A percentile compares a stretch with the other conserved stretches of the same genome.
Evolutionary conservation across 37 sponge, comb jelly and placozoan genomes (phyloP).

Genomic region (Ianthella basta): DNA sequence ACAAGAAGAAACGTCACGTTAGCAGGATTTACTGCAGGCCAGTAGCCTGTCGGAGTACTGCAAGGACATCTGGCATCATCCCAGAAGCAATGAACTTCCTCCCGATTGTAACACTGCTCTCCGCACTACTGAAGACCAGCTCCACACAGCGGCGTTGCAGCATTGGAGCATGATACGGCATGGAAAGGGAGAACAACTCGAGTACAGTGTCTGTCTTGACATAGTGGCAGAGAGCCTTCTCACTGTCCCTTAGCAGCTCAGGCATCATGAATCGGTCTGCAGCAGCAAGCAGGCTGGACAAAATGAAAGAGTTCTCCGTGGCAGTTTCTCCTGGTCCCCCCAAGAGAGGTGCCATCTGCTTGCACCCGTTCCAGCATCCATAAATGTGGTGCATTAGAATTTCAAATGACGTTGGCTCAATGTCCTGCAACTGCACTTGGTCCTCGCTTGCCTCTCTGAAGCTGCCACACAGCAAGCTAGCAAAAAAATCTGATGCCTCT

Average conservation of each 20-base stretch:
- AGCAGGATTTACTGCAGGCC: neutral
- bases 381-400: neutral
- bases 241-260: neutral
- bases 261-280: neutral
- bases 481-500: neutral
- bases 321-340: neutral
- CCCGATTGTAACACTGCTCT: neutral
- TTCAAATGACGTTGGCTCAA: neutral
- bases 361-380: constrained; percentile 12
- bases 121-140: neutral
- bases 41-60: neutral
- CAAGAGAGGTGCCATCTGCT: neutral
- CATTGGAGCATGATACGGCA: neutral
- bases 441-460: constrained; percentile 1
- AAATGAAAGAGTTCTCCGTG: too few species aligned
- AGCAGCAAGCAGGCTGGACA: neutral
- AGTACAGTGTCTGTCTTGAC: neutral
- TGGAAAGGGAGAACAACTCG: neutral
- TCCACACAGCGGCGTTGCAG: neutral
- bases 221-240: neutral
- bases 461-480: neutral
- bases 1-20: too few species aligned
- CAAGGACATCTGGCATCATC: neutral
- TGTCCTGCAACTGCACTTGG: neutral
- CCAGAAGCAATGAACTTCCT: neutral